A percentile compares a stretch with the other conserved stretches of the same genome.
Conservation (phyloP, 1,140 invertebrate species). For the Drosophila pandora region DNA sequence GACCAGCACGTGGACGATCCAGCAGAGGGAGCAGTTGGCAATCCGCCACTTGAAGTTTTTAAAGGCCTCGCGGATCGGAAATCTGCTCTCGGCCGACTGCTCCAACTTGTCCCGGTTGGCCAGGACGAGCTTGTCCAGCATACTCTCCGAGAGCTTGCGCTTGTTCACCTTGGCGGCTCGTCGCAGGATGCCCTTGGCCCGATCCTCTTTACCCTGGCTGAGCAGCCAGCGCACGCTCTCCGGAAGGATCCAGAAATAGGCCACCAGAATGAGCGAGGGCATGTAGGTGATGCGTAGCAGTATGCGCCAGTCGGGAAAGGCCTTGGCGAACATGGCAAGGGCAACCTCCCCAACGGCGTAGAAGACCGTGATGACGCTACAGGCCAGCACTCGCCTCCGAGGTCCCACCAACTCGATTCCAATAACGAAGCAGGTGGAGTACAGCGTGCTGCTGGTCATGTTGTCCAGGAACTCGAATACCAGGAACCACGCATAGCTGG, state of each 20-base stretch:
- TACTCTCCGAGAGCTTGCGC: conserved; percentile 85
- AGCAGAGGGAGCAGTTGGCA: conserved; percentile 88
- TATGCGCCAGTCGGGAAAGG: conserved; percentile 88
- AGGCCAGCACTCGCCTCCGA: conserved; percentile 89
- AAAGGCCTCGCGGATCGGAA: conserved; percentile 85
- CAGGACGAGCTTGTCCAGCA: conserved; percentile 84
- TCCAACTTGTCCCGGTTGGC: conserved; percentile 76
- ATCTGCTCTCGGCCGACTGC: conserved; percentile 78
- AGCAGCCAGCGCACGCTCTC: conserved; percentile 91
- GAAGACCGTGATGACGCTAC: conserved; percentile 88
- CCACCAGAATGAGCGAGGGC: conserved; percentile 87
- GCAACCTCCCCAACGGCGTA: conserved; percentile 90
- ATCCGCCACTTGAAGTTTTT: conserved; percentile 87
- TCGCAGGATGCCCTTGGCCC: conserved; percentile 86
- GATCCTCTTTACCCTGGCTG: conserved; percentile 87
- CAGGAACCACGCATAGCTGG: conserved; percentile 87
- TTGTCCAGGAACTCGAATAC: conserved; percentile 88
- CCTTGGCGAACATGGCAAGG: conserved; percentile 88
- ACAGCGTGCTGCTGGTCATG: conserved; percentile 87
- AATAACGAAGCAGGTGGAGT: conserved; percentile 86
- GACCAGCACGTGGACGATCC: conserved; percentile 89
- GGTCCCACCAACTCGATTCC: conserved; percentile 92
- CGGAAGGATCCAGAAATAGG: conserved; percentile 86
- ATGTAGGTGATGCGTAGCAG: conserved; percentile 88
- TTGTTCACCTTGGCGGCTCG: conserved; percentile 89